A percentile compares a stretch with the other conserved stretches of the same genome.
Conservation (phyloP, 2,113 vertebrate species). For the Ailurus styani region DNA sequence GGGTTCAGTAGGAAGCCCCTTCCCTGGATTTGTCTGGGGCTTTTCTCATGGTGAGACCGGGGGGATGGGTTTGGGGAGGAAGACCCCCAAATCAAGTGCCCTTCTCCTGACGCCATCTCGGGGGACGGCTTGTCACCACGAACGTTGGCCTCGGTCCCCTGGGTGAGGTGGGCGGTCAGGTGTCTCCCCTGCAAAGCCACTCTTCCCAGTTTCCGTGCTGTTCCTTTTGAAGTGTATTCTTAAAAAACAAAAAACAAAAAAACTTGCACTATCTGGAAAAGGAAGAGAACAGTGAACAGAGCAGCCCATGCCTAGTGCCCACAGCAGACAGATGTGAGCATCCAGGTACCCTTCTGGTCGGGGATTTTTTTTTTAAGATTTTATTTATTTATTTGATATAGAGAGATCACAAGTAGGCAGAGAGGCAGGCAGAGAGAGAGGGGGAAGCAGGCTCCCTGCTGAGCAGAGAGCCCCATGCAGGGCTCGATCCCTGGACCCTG, state of each 20-base stretch:
- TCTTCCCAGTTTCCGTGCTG: neutral
- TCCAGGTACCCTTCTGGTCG: too few species aligned
- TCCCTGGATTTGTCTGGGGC: too few species aligned
- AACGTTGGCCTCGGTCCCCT: rapidly evolving
- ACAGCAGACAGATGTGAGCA: neutral
- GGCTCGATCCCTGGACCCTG: too few species aligned
- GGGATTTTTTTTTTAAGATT: neutral
- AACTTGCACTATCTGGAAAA: neutral
- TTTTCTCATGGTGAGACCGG: neutral
- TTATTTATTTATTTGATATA: too few species aligned
- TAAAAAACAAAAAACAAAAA: neutral
- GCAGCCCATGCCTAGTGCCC: rapidly evolving
- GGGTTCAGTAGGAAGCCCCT: neutral
- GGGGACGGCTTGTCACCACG: rapidly evolving
- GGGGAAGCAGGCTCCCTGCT: too few species aligned
- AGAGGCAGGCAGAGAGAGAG: too few species aligned
- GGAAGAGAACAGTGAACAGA: neutral
- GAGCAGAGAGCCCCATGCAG: too few species aligned
- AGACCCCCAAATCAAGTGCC: too few species aligned
- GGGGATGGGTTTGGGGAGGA: neutral
- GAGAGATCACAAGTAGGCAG: too few species aligned
- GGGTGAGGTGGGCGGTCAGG: neutral
- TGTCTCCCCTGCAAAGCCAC: neutral
- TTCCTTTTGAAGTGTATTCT: neutral
- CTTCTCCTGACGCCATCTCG: rapidly evolving